These are phyloP conservation scores for Coendou prehensilis DNA, from an alignment of 2,797 vertebrate species.

Conservation along the genomic window DNA sequence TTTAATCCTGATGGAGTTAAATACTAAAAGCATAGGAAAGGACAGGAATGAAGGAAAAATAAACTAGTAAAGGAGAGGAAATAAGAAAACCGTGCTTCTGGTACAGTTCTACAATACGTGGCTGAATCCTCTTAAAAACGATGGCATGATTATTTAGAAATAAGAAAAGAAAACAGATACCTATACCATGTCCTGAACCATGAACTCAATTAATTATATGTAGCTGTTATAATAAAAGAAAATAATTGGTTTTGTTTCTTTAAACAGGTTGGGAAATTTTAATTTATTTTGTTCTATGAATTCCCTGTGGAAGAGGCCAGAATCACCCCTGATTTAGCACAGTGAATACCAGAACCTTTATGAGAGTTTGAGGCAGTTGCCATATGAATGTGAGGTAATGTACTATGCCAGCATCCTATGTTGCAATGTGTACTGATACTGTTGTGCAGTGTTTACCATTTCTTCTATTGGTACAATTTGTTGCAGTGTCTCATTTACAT, in stretches of 20 bases:
- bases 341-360: neutral
- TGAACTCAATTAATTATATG: neutral
- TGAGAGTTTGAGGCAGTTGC: neutral
- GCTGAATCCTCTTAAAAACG: neutral
- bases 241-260: slow-evolving; percentile 44
- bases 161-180: neutral
- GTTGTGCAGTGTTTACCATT: neutral
- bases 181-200: neutral
- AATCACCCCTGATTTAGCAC: neutral
- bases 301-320: slow-evolving; percentile 6
- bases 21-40: neutral
- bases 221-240: slow-evolving; percentile 24
- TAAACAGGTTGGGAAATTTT: slow-evolving; percentile 5
- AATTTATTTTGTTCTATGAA: slow-evolving; percentile 20
- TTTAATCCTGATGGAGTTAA: neutral
- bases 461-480: neutral
- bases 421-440: neutral
- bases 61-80: neutral
- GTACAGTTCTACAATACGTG: neutral
- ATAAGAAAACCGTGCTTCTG: neutral
- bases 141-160: neutral
- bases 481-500: slow-evolving; percentile 57
- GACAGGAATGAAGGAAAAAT: neutral
- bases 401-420: neutral
- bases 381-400: neutral